phyloP scores from a whole-genome alignment of 2,888 invertebrate genomes.

The Lobophora halterata region DNA sequence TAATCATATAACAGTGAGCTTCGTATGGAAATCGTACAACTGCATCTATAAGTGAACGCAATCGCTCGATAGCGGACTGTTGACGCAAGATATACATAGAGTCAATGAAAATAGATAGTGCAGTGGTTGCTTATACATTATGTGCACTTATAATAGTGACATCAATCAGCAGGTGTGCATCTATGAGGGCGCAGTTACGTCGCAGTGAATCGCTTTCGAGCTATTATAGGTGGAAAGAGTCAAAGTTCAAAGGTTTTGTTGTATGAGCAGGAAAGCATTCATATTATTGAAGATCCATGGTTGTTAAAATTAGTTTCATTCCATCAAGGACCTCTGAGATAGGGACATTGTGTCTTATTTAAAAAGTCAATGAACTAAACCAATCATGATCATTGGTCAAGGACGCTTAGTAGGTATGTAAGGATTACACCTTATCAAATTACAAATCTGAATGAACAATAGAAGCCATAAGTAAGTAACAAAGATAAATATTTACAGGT shows the following conservation, averaged over 20 bases:
- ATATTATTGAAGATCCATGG: too few species aligned
- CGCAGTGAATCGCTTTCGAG: slow-evolving; percentile 1
- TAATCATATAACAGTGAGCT: slow-evolving; percentile 36
- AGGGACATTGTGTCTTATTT: too few species aligned
- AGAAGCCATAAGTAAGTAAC: too few species aligned
- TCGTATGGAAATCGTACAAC: slow-evolving; percentile 46
- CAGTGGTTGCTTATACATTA: slow-evolving; percentile 15
- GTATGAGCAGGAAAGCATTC: too few species aligned
- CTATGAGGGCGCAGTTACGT: slow-evolving; percentile 4
- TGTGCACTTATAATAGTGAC: slow-evolving; percentile 13
- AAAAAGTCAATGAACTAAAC: too few species aligned
- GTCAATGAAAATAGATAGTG: slow-evolving; percentile 33
- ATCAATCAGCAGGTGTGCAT: slow-evolving; percentile 17
- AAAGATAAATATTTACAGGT: too few species aligned
- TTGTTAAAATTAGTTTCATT: too few species aligned
- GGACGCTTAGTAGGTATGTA: too few species aligned
- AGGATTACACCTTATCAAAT: too few species aligned
- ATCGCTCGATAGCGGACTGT: slow-evolving; percentile 24
- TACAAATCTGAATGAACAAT: too few species aligned
- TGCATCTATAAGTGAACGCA: slow-evolving; percentile 41
- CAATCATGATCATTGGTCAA: too few species aligned
- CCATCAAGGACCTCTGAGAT: too few species aligned
- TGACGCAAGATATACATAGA: slow-evolving; percentile 42
- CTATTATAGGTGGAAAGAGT: background rate
- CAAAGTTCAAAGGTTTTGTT: background rate